phyloP scores from a whole-genome alignment of 2,888 invertebrate genomes.

The Frankliniella intonsa region DNA sequence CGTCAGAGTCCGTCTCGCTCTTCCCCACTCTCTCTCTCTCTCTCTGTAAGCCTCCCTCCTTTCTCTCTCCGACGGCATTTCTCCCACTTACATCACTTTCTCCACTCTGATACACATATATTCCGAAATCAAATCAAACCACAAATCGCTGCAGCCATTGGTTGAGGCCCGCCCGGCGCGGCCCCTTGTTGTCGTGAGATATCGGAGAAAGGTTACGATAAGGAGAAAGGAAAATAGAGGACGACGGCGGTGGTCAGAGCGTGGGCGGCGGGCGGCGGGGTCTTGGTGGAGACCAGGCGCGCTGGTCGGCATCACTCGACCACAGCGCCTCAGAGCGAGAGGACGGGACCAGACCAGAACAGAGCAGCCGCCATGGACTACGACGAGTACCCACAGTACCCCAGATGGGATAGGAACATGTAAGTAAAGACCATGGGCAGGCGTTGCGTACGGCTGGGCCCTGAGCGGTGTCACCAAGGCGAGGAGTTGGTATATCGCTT shows the following conservation, averaged over 20 bases:
- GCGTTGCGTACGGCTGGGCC: no score
- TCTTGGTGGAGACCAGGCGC: neutral
- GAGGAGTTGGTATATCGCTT: no score
- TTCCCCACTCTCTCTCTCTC: no score
- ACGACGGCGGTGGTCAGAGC: neutral
- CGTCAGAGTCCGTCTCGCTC: no score
- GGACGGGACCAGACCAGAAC: neutral
- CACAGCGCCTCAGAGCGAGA: neutral
- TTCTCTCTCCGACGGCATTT: neutral
- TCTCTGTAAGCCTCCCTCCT: neutral
- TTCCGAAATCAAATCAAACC: no score
- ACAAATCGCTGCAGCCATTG: no score
- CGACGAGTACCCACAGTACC: slow-evolving; percentile 11
- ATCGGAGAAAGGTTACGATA: neutral
- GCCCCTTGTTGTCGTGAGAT: neutral
- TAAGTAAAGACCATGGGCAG: neutral
- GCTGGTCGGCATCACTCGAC: neutral
- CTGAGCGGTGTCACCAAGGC: no score
- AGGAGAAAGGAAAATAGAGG: neutral
- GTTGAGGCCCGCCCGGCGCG: neutral
- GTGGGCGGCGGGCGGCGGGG: neutral
- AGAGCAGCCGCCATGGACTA: neutral
- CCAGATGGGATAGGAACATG: neutral
- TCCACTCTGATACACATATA: neutral
- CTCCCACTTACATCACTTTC: neutral